Percentiles rank a stretch among this genome's conserved stretches.
Conservation (phyloP, 2,797 vertebrate species). For the Sebastes diaconus region DNA sequence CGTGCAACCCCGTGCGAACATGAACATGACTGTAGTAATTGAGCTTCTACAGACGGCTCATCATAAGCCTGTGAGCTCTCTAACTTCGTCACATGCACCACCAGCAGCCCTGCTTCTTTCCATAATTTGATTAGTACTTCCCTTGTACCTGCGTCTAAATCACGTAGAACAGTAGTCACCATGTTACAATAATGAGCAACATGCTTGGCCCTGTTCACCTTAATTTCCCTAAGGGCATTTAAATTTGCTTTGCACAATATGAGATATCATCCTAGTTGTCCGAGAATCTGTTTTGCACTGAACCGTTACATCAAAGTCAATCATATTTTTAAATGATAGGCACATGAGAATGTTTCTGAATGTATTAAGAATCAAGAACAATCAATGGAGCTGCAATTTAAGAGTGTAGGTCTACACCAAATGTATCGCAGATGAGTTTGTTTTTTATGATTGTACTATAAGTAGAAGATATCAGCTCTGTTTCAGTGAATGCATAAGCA, state of each 20-base stretch:
- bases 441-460: background rate
- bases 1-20: too few species aligned
- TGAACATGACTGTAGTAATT: background rate
- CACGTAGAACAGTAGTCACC: background rate
- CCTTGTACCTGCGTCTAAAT: background rate
- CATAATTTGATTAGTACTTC: background rate
- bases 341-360: background rate
- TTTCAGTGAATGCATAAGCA: background rate
- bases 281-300: background rate
- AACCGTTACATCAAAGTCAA: background rate
- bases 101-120: background rate
- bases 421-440: background rate
- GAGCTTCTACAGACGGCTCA: background rate
- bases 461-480: background rate
- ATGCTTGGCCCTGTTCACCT: constrained; percentile 1
- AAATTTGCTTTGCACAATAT: background rate
- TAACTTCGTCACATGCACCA: background rate
- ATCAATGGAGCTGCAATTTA: background rate
- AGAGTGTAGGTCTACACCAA: background rate
- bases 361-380: background rate
- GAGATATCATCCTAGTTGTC: background rate
- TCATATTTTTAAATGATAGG: background rate
- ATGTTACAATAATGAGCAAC: constrained; percentile 22
- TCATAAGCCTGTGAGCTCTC: background rate
- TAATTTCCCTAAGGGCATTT: background rate